A percentile compares a stretch with the other conserved stretches of the same genome.
phyloP scores from a whole-genome alignment of 2,888 invertebrate genomes.

The Nomada lathburiana region DNA sequence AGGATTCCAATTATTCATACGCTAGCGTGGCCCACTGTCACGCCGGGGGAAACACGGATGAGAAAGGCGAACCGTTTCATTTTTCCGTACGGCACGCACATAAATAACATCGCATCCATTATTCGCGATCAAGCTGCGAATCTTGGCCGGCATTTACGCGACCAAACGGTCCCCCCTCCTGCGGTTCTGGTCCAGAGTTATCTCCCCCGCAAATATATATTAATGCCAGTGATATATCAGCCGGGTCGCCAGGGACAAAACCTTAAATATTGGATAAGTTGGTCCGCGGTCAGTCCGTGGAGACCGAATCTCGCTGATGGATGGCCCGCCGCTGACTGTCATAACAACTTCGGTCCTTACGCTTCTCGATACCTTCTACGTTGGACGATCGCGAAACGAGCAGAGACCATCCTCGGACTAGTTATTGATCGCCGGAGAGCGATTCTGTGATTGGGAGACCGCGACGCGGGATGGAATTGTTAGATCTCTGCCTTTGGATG shows the following conservation, averaged over 20 bases:
- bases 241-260: slow-evolving; percentile 83
- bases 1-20: too few relatives aligned
- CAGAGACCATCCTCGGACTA: slow-evolving; percentile 2
- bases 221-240: slow-evolving; percentile 84
- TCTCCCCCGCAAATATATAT: slow-evolving; percentile 84
- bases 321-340: slow-evolving; percentile 83
- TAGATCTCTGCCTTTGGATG: too few relatives aligned
- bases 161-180: slow-evolving; percentile 16
- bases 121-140: slow-evolving; percentile 56
- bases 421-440: slow-evolving; percentile 27
- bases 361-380: slow-evolving; percentile 44
- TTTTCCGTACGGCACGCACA: not conserved
- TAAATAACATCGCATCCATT: slow-evolving; percentile 50
- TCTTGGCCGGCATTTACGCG: slow-evolving; percentile 58
- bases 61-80: not conserved
- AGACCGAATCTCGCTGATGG: slow-evolving; percentile 84
- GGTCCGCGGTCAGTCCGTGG: slow-evolving; percentile 79
- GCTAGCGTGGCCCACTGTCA: not conserved
- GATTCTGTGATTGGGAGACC: not conserved
- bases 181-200: slow-evolving; percentile 55
- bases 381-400: slow-evolving; percentile 26
- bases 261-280: slow-evolving; percentile 85
- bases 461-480: too few relatives aligned
- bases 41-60: not conserved
- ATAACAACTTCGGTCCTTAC: slow-evolving; percentile 80